phyloP scores from a whole-genome alignment of 2,113 vertebrate species.

The Andinoacara biseriatus region DNA sequence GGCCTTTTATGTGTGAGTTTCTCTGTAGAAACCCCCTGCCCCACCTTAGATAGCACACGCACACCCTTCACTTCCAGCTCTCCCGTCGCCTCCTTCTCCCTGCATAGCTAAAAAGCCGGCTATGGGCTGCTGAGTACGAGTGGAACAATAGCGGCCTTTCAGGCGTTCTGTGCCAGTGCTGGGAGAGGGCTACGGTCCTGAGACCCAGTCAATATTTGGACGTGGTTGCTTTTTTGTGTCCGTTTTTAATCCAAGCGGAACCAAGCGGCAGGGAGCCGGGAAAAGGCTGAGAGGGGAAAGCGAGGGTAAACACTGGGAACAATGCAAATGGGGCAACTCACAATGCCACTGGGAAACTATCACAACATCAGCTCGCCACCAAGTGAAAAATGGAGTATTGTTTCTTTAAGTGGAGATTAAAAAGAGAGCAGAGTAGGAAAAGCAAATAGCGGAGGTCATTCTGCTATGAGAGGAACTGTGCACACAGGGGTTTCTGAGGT shows the following conservation, averaged over 20 bases:
- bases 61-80: conserved; percentile 39
- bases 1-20: conserved; percentile 49
- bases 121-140: conserved; percentile 61
- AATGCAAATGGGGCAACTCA: conserved; percentile 66
- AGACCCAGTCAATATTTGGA: conserved; percentile 82
- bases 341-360: conserved; percentile 75
- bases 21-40: conserved; percentile 44
- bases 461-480: conserved; percentile 22
- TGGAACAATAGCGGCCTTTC: conserved; percentile 78
- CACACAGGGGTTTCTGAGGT: neutral
- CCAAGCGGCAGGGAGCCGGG: conserved; percentile 68
- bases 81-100: conserved; percentile 45
- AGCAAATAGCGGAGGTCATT: conserved; percentile 68
- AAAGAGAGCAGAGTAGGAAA: conserved; percentile 63
- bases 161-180: conserved; percentile 52
- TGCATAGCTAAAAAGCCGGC: conserved; percentile 62
- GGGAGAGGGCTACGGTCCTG: conserved; percentile 63
- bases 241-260: conserved; percentile 73
- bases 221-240: conserved; percentile 67
- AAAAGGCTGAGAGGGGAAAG: conserved; percentile 63
- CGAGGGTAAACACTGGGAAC: conserved; percentile 76
- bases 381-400: conserved; percentile 68
- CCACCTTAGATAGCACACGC: conserved; percentile 54
- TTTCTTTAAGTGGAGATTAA: conserved; percentile 81
- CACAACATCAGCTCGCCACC: conserved; percentile 71